These are phyloP conservation scores for Crocodylus rhombifer DNA, from an alignment of 2,797 vertebrate species.

Conservation along the genomic window DNA sequence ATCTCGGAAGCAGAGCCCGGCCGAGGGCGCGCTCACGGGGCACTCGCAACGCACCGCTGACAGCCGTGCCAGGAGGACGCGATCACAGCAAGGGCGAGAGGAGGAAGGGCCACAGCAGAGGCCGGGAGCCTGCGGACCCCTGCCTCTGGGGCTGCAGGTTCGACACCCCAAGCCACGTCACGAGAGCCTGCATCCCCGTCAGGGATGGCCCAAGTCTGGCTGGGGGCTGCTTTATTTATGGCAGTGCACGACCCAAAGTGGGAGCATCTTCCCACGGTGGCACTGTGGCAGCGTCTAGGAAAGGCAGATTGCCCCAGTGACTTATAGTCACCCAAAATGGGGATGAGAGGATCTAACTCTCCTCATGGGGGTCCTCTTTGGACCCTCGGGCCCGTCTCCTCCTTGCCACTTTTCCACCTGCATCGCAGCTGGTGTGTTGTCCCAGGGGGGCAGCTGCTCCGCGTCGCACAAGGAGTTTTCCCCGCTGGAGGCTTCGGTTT, in stretches of 20 bases:
- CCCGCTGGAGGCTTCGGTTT: background rate
- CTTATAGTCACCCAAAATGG: background rate
- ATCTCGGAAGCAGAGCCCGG: background rate
- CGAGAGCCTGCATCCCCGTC: background rate
- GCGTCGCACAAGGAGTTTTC: background rate
- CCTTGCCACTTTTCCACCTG: background rate
- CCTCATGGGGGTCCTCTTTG: background rate
- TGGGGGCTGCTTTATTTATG: background rate
- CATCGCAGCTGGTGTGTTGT: background rate
- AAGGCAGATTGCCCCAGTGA: background rate
- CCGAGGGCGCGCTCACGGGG: no score
- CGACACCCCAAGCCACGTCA: background rate
- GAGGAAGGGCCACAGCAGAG: background rate
- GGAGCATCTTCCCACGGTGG: background rate
- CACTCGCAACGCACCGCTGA: background rate
- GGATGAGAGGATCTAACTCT: background rate
- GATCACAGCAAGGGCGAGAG: background rate
- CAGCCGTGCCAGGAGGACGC: background rate
- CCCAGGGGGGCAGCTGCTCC: background rate
- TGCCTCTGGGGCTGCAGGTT: background rate
- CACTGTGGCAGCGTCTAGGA: background rate
- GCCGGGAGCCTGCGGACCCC: no score
- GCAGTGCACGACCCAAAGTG: background rate
- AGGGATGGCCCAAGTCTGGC: background rate
- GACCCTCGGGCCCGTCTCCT: no score